Base-by-base conservation (phyloP, 2,113 vertebrate species). In the Forbesichthys papilliferus region DNA sequence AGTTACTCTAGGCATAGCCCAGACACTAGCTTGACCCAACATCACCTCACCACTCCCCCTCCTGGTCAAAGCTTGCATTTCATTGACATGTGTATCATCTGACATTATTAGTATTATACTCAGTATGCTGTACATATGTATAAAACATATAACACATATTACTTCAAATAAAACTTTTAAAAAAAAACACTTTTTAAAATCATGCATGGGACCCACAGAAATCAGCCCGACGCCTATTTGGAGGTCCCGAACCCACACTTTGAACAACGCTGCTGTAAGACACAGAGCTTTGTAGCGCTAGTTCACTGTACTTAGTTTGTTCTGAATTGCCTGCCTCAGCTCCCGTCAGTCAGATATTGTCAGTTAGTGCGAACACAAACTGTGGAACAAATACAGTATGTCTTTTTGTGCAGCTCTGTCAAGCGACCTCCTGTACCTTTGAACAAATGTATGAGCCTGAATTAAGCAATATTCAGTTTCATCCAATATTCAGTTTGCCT, bases 1-100 rank as follows among this genome's bases (percentile, higher is more conserved):
- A 90, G 86, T 91, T 92, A 27, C 27, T 27, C 2, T 27, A 48
- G 84, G 87, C 46, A 93, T 93, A 63, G 33, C 88, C 10, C 18
- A 66, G 16, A 63, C 0, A 5, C 46, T 4, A 5, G 53, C 59
- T 42, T 80, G 55, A 3, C 47, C 3, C 5, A 27, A 68, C n/a
- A 54, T 9, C n/a, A 58, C 27, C 18, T 10, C 11, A 58, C 36
- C 7, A 27, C 27, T 27, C 27, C 27, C 27, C 27, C 27, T 27
- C 27, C 27, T 27, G 27, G 27, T 27, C 27, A 27, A 27, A 27
- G 27, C 27, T 27, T 27, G 27, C 27, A 27, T 27, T 27, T 1
- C 27, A 27, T 27, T 27, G 1, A 20, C 20, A 20, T 20, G 20
- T 20, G 20, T 20, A 20, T 20, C 20, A 20, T 20, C 20, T 20